These are phyloP conservation scores for Limnothrissa miodon DNA, from an alignment of 2,113 vertebrate species.

Conservation along the genomic window DNA sequence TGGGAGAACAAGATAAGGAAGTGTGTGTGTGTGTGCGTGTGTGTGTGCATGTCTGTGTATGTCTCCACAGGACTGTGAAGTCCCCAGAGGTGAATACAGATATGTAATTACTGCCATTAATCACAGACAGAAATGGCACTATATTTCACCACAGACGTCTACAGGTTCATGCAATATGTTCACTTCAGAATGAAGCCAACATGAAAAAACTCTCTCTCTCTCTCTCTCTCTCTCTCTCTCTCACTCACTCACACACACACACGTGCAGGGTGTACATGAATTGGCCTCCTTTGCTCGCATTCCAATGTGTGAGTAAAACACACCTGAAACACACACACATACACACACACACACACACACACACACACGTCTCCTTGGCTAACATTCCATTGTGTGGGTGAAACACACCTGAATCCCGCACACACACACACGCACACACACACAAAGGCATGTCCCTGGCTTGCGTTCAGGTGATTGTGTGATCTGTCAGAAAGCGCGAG, in stretches of 20 bases:
- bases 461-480: not conserved
- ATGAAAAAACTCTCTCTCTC: not conserved
- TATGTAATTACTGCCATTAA: not conserved
- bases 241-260: too few relatives aligned
- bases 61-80: not conserved
- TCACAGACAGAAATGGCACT: not conserved
- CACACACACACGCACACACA: too few relatives aligned
- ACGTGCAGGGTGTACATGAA: too few relatives aligned
- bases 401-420: too few relatives aligned
- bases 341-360: too few relatives aligned
- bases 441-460: not conserved
- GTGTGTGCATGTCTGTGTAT: not conserved
- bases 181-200: not conserved
- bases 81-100: not conserved
- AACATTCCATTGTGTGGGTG: too few relatives aligned
- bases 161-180: not conserved
- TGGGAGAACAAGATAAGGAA: not conserved
- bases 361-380: too few relatives aligned
- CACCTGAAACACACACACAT: too few relatives aligned
- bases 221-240: too few relatives aligned
- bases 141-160: not conserved
- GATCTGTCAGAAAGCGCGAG: not conserved
- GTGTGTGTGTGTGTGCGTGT: too few relatives aligned
- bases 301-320: too few relatives aligned
- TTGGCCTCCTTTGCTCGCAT: too few relatives aligned